Base-by-base conservation (phyloP, 2,113 vertebrate species). In the Monopterus albus region DNA sequence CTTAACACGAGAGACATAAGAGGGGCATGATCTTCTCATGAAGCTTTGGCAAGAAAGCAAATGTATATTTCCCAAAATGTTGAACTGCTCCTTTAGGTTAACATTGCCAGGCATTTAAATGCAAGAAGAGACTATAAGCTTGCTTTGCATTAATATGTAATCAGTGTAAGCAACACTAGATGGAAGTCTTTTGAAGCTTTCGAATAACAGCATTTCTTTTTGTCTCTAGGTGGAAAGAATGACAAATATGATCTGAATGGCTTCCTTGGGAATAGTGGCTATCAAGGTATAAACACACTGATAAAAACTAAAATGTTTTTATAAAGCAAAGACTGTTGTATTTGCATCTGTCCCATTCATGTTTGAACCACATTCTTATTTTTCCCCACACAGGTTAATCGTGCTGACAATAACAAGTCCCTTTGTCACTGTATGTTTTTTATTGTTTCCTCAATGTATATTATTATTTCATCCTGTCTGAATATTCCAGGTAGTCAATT, bases 211-310 rank as follows among this genome's bases (percentile, higher is more conserved):
- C 13, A 33, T 56, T 39, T 0, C 45, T 21, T 50, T 70, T 42
- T 72, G 17, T 63, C 9, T 76, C 74, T 26, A 94, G 93, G 88
- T 63, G 81, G 75, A 35, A 91, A 93, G 14, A 84, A 91, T 29
- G 49, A 25, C 8, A 92, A 93, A 86, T 86, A 91, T 38, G 74
- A 92, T n/a, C 57, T 93, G 69, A 93, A 91, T 40, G 88, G 92
- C 29, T 94, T 94, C 83, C 87, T 94, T 87, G 91, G 92, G 12
- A 93, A 93, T 23, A 71, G 87, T 75, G 89, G 90, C 55, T 87
- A 91, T 73, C 85, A 93, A 88, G 91, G 93, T 94, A 72, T 85
- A 61, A 69, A 56, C 13, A 46, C 20, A 20, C 3, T 11, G 14
- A 26, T 5, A 20, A 11, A 18, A 18, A 39, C 4, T 7, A 4